phyloP scores from a whole-genome alignment of 2,113 vertebrate genomes.

The Fregata magnificens region DNA sequence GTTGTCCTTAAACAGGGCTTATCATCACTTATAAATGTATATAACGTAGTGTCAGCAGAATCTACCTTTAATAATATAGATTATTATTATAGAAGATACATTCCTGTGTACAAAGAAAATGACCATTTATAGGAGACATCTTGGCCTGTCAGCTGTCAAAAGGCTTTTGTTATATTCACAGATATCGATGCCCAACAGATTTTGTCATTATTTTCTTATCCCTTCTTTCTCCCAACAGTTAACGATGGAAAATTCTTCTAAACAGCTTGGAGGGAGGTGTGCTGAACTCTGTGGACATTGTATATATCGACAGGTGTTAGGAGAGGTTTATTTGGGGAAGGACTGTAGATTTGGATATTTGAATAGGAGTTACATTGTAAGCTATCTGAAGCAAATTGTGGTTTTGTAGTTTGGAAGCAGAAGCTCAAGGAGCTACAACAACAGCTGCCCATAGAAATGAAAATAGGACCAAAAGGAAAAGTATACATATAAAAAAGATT shows the following conservation, averaged over 20 bases:
- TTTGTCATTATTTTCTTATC: neutral
- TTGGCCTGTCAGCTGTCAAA: neutral
- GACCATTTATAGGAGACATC: neutral
- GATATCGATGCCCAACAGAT: neutral
- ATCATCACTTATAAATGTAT: neutral
- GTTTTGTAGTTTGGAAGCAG: neutral
- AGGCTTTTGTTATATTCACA: neutral
- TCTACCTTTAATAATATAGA: neutral
- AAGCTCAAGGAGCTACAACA: neutral
- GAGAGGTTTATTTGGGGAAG: neutral
- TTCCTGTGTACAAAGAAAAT: neutral
- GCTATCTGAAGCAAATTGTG: neutral
- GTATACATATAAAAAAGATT: neutral
- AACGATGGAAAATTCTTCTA: neutral
- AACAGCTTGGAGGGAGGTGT: neutral
- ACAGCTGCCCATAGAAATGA: neutral
- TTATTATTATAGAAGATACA: neutral
- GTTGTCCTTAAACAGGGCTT: neutral
- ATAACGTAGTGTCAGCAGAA: neutral
- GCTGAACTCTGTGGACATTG: neutral
- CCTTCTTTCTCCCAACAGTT: neutral
- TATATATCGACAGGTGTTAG: rapidly evolving
- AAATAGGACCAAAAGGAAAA: neutral
- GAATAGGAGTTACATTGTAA: neutral
- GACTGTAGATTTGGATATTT: neutral